Base-by-base conservation (phyloP, 2,113 vertebrate species). In the Tetrao urogallus region DNA sequence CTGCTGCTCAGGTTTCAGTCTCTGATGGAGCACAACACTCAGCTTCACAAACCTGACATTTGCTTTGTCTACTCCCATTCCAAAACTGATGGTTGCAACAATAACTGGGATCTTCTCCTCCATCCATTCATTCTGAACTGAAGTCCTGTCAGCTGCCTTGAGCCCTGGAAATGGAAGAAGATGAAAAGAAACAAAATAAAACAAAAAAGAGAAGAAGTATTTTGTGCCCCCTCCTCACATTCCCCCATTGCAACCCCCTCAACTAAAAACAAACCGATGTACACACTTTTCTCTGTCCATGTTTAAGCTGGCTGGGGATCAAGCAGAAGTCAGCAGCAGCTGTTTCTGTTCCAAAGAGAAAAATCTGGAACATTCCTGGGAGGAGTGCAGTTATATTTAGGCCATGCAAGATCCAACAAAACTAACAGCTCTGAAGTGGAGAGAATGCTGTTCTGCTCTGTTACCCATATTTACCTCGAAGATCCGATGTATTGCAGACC, bases 11-110 rank as follows among this genome's bases (percentile, higher is more conserved):
- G 52, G 52, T 95, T 88, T 93, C 90, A 91, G 65, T 10, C 42
- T 77, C 60, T 30, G 25, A 42, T 81, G 10, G 70, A 43, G 11
- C 70, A 40, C 50, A 72, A 81, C 10, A 22, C 45, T 48, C 54
- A 78, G 85, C 38, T 57, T 61, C 70, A 84, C 97, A 97, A 61
- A 99, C 99, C 99, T 99, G 95, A 99, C 99, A 0, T 98, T 99
- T 43, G 99, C 98, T 96, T 99, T 99, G 97, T 99, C 99, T 67
- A 99, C 98, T 72, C 99, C 99, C 99, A 99, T 99, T 45, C 99
- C 99, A 92, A 99, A 99, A 96, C 99, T 99, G 96, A 99, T 98
- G 58, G 99, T 99, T 72, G 99, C 99, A 48, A 99, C 99, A 89
- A 99, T 99, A 14, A 99, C 98, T 64, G 98, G 97, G 65, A 99